Evolutionary conservation across 1,140 invertebrate genomes (phyloP).

Genomic region (Lanistes nyassanus): DNA sequence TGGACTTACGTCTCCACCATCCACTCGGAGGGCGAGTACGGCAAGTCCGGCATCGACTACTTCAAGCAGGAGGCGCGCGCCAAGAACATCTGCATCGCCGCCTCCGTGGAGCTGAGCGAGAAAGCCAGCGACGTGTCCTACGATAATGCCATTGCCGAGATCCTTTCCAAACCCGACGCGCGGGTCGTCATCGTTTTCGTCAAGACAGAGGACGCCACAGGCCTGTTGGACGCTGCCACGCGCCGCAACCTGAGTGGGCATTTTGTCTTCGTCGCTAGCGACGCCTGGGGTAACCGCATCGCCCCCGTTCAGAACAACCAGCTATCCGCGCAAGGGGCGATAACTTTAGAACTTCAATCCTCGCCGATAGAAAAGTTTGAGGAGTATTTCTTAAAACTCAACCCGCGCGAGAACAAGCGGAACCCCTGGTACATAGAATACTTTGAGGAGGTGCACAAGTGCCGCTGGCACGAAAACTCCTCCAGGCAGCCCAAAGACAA

Average conservation of each 20-base stretch:
- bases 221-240: slow-evolving; percentile 69
- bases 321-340: slow-evolving; percentile 79
- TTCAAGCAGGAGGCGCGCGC: slow-evolving; percentile 59
- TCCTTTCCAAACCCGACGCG: slow-evolving; percentile 73
- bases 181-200: slow-evolving; percentile 79
- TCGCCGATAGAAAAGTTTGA: slow-evolving; percentile 69
- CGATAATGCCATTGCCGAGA: slow-evolving; percentile 70
- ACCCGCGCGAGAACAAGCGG: slow-evolving; percentile 43
- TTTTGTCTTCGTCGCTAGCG: slow-evolving; percentile 82
- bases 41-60: slow-evolving; percentile 70
- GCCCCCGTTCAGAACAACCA: slow-evolving; percentile 77
- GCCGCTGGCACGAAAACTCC: slow-evolving; percentile 55
- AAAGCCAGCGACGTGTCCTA: slow-evolving; percentile 50
- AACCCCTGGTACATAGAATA: slow-evolving; percentile 81
- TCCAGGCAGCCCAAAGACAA: background rate
- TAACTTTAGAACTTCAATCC: slow-evolving; percentile 77
- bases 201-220: slow-evolving; percentile 78
- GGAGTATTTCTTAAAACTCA: slow-evolving; percentile 61
- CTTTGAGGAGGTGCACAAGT: slow-evolving; percentile 81
- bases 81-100: slow-evolving; percentile 61
- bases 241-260: slow-evolving; percentile 60
- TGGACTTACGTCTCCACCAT: slow-evolving; percentile 83
- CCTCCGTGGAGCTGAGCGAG: slow-evolving; percentile 68
- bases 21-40: slow-evolving; percentile 80
- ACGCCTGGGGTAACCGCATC: slow-evolving; percentile 81